Evolutionary conservation across 2,113 vertebrate species (phyloP).

Genomic region (Platycercus adscitus): DNA sequence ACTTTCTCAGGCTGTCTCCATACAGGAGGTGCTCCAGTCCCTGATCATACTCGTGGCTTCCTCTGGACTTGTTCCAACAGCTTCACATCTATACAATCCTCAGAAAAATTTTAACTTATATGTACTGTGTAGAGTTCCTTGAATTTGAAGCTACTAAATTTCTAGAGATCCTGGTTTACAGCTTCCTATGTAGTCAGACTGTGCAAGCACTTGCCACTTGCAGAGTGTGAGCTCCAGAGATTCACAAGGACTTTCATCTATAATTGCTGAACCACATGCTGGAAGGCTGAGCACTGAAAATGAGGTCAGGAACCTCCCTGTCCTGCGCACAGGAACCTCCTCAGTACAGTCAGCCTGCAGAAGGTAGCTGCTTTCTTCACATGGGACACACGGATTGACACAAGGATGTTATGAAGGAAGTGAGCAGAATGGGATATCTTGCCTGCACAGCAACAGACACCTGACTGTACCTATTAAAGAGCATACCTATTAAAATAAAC

Average conservation of each 20-base stretch:
- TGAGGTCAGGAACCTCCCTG: not conserved
- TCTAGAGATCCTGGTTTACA: not conserved
- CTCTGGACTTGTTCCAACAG: not conserved
- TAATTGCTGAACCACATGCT: not conserved
- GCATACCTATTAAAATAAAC: not conserved
- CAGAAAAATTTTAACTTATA: not conserved
- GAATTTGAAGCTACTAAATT: not conserved
- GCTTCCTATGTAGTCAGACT: not conserved
- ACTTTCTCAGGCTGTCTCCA: not conserved
- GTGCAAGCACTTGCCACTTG: not conserved
- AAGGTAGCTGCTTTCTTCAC: not conserved
- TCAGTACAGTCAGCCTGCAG: not conserved
- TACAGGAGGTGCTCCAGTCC: not conserved
- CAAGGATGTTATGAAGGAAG: accelerated
- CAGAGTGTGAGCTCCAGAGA: not conserved
- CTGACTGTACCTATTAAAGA: not conserved
- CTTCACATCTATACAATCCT: not conserved
- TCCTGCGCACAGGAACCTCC: not conserved
- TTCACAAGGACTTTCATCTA: not conserved
- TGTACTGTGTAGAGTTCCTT: not conserved
- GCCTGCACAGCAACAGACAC: not conserved
- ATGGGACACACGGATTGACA: not conserved
- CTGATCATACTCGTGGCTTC: not conserved
- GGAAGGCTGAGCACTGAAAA: not conserved
- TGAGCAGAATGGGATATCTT: not conserved